Evolutionary conservation across 2,888 invertebrate species (phyloP).

Genomic region (Nymphalis urticae): DNA sequence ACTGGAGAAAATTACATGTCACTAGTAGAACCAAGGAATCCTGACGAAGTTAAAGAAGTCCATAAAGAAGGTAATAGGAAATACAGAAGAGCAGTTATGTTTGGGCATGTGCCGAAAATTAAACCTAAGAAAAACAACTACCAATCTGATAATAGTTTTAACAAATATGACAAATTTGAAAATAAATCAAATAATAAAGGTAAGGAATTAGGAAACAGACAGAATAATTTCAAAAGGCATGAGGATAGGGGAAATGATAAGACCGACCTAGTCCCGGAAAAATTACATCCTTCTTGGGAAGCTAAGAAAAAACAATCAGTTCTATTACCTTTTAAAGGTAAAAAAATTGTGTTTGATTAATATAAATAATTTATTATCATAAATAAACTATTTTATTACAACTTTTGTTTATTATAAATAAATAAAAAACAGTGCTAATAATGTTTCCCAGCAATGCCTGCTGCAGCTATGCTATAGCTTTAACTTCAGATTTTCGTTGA

Average conservation of each 20-base stretch:
- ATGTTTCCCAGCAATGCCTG: too few relatives aligned
- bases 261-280: conserved; percentile 52
- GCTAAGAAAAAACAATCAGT: conserved; percentile 75
- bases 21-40: conserved; percentile 67
- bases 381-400: neutral
- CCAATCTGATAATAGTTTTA: conserved; percentile 44
- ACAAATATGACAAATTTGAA: conserved; percentile 28
- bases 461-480: too few relatives aligned
- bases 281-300: conserved; percentile 80
- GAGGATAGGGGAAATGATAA: conserved; percentile 16
- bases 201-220: conserved; percentile 24
- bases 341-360: conserved; percentile 73
- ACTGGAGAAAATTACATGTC: conserved; percentile 74
- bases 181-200: conserved; percentile 13
- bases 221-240: conserved; percentile 30
- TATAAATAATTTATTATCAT: neutral
- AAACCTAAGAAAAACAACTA: conserved; percentile 55
- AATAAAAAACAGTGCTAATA: too few relatives aligned
- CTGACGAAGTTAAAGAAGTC: conserved; percentile 72
- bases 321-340: conserved; percentile 73
- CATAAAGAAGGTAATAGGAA: conserved; percentile 71
- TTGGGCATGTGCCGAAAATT: conserved; percentile 65
- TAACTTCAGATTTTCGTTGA: too few relatives aligned
- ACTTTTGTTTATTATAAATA: neutral
- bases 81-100: conserved; percentile 72